phyloP scores from a whole-genome alignment of 2,888 invertebrate species.

The Mesorhabditis belari region DNA sequence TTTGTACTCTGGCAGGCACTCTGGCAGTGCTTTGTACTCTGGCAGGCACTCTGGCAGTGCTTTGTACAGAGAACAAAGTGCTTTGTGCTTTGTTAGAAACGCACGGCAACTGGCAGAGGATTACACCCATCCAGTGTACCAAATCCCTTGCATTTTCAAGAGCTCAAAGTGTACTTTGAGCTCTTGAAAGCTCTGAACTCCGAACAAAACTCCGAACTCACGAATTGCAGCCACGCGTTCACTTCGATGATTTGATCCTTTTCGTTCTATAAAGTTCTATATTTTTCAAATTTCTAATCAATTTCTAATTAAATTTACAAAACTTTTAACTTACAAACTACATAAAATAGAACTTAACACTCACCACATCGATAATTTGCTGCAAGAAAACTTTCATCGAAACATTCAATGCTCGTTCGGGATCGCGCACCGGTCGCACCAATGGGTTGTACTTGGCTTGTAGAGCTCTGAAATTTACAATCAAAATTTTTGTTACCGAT shows the following conservation, averaged over 20 bases:
- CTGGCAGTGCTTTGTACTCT: too few species aligned
- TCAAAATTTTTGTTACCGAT: background rate
- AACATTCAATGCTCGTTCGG: slow-evolving; percentile 23
- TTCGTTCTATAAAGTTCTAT: slow-evolving; percentile 11
- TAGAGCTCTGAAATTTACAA: slow-evolving; percentile 23
- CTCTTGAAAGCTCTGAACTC: too few species aligned
- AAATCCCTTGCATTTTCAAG: too few species aligned
- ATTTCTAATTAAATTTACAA: background rate
- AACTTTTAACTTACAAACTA: background rate
- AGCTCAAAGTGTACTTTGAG: too few species aligned
- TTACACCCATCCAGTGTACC: too few species aligned
- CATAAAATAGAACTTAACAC: too few species aligned
- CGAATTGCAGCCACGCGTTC: slow-evolving; percentile 23
- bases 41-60: too few species aligned
- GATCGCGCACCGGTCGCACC: slow-evolving; percentile 33
- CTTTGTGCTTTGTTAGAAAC: too few species aligned
- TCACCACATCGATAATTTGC: background rate
- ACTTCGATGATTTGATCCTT: slow-evolving; percentile 21
- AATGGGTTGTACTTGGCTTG: slow-evolving; percentile 31
- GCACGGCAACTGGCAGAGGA: background rate
- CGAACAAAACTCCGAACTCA: slow-evolving; percentile 1
- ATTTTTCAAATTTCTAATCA: background rate
- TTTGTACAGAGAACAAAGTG: too few species aligned
- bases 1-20: too few species aligned
- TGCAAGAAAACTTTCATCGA: slow-evolving; percentile 37